Percentiles rank a stretch among this genome's conserved stretches.
phyloP scores from a whole-genome alignment of 2,113 vertebrate genomes.

The Microcebus ravelobensis region DNA sequence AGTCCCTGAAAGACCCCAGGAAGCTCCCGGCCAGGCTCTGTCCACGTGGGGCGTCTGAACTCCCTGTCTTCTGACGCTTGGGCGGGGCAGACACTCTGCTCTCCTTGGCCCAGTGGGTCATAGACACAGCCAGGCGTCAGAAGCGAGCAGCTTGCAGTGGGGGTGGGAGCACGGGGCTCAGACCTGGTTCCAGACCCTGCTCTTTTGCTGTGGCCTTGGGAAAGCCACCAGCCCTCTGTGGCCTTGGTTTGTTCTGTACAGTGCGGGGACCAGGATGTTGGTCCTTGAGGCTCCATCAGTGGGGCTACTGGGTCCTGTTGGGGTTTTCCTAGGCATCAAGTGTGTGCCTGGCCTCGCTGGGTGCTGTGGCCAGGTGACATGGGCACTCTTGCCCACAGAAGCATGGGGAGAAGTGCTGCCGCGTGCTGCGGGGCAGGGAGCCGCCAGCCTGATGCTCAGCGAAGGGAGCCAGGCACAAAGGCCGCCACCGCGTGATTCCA shows the following conservation, averaged over 20 bases:
- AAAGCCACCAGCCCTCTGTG: too few species aligned
- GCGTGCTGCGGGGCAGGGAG: rapidly evolving
- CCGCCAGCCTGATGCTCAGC: rapidly evolving
- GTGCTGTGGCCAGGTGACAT: neutral
- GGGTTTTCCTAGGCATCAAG: neutral
- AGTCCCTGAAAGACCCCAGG: neutral
- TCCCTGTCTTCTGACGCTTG: too few species aligned
- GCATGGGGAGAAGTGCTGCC: neutral
- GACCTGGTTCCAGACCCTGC: neutral
- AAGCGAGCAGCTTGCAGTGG: rapidly evolving
- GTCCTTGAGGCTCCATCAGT: rapidly evolving
- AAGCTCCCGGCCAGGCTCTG: neutral
- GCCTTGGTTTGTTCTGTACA: neutral
- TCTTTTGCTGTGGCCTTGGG: neutral
- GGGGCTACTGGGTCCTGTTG: neutral
- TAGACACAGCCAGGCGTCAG: neutral
- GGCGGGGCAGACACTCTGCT: neutral
- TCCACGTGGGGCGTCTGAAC: too few species aligned
- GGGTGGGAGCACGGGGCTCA: neutral
- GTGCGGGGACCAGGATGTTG: too few species aligned
- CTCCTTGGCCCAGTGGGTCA: neutral
- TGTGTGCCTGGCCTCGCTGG: neutral
- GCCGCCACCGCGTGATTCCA: rapidly evolving
- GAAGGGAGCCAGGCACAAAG: neutral
- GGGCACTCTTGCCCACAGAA: neutral